Base-by-base conservation (phyloP, 64 coral and sea anemone species). In the Porites lutea region DNA sequence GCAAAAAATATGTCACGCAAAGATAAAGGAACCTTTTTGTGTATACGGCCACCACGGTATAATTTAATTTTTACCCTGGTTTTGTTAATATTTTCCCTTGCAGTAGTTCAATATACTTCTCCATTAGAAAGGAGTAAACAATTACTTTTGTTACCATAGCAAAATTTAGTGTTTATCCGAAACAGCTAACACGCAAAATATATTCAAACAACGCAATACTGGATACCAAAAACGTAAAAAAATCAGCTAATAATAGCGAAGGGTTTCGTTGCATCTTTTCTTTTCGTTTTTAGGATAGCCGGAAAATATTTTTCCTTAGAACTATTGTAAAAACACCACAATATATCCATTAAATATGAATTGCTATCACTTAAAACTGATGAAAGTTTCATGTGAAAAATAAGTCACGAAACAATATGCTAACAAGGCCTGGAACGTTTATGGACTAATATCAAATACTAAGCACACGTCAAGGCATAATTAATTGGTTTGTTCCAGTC, bases 371-470 rank as follows among this genome's bases (percentile, higher is more conserved):
- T 74, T 83, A 13, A 43, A 65, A 83, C 9, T 65, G 43, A 27
- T 52, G n/a, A 20, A 58, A 57, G 77, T 59, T 16, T 65, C 15
- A 57, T 48, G 7, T 57, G 12, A 48, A 83, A 65, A 3, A 9
- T 65, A 45, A 16, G 7, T 3, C 20, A 60, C 20, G 8, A 83
- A 65, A 49, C 60, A 16, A 83, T 48, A 83, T 43, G 37, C 6
- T 61, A 44, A 81, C 27, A 57, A 27, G n/a, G 37, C 60, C 18
- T 13, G 49, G 47, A 83, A 83, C 44, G 27, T 6, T 15, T 50
- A n/a, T 44, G 6, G 48, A 65, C 79, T 43, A 83, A 83, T 83
- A 83, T 83, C 59, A 5, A 9, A 57, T 65, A 9, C 79, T 83
- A 13, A 81, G 3, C 46, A 45, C 27, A 61, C 27, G 22, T 81